Evolutionary conservation across 2,888 invertebrate genomes (phyloP).

Genomic region (Lepeophtheirus nordmannii): DNA sequence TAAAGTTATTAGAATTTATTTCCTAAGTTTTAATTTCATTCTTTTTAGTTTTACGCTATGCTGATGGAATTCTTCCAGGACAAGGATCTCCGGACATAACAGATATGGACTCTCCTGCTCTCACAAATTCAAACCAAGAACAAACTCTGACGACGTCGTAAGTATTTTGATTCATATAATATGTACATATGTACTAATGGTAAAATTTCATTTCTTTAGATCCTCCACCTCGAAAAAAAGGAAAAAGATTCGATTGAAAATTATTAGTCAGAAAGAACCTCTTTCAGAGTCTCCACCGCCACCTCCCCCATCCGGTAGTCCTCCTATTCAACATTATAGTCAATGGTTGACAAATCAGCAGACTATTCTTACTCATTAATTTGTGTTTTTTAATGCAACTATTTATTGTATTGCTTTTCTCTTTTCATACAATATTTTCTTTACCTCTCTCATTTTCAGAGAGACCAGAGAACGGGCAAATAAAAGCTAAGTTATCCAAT

Average conservation of each 20-base stretch:
- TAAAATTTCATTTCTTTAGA: neutral
- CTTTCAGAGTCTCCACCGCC: neutral
- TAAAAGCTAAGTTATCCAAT: too few relatives aligned
- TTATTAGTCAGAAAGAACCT: neutral
- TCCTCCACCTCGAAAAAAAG: neutral
- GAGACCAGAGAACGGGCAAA: too few relatives aligned
- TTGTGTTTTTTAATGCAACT: neutral
- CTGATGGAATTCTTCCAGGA: constrained; percentile 21
- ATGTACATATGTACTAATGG: too few relatives aligned
- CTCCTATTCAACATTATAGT: neutral
- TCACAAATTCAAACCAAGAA: neutral
- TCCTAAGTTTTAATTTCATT: neutral
- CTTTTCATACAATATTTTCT: neutral
- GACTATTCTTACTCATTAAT: neutral
- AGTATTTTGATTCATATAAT: too few relatives aligned
- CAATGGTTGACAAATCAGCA: neutral
- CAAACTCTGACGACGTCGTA: too few relatives aligned
- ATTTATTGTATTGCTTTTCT: too few relatives aligned
- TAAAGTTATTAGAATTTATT: too few relatives aligned
- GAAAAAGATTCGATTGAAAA: neutral
- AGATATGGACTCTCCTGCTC: neutral
- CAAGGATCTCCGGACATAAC: constrained; percentile 16
- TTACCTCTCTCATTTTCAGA: too few relatives aligned
- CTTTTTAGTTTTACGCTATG: constrained; percentile 10
- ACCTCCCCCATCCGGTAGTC: neutral